phyloP scores from a whole-genome alignment of 2,888 invertebrate genomes.

The Dyspetes luteomarginatus region DNA sequence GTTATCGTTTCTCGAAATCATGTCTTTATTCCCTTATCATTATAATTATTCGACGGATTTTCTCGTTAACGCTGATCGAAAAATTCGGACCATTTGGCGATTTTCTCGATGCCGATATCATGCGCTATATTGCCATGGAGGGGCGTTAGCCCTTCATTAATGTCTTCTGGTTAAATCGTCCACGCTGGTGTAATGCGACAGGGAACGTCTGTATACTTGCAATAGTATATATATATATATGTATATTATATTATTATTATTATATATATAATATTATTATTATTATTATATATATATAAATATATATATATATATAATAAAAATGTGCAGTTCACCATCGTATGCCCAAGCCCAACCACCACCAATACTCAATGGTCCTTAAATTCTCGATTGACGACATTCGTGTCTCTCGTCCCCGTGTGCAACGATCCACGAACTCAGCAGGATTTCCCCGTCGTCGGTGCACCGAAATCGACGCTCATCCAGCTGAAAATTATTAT shows the following conservation, averaged over 20 bases:
- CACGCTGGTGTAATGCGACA: conserved; percentile 17
- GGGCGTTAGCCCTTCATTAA: conserved; percentile 18
- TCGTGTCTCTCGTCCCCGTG: conserved; percentile 16
- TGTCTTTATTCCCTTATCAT: conserved; percentile 3
- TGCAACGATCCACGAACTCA: conserved; percentile 46
- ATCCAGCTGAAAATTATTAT: conserved; percentile 46
- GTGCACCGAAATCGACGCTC: conserved; percentile 1
- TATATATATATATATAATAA: background rate
- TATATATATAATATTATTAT: background rate
- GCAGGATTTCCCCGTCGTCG: conserved; percentile 38
- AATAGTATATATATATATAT: background rate
- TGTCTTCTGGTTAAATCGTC: conserved; percentile 43
- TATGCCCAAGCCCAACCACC: conserved; percentile 3
- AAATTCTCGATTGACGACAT: conserved; percentile 49
- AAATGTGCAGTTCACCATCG: background rate
- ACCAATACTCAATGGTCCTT: conserved; percentile 52
- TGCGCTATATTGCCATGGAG: background rate
- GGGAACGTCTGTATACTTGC: background rate
- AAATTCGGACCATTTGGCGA: conserved; percentile 52
- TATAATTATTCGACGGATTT: conserved; percentile 25
- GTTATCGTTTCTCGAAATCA: no score
- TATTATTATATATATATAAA: background rate
- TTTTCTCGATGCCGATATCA: conserved; percentile 12
- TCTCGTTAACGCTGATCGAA: conserved; percentile 24
- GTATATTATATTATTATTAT: no score